Base-by-base conservation (phyloP, 2,888 invertebrate species). In the Acleris literana region DNA sequence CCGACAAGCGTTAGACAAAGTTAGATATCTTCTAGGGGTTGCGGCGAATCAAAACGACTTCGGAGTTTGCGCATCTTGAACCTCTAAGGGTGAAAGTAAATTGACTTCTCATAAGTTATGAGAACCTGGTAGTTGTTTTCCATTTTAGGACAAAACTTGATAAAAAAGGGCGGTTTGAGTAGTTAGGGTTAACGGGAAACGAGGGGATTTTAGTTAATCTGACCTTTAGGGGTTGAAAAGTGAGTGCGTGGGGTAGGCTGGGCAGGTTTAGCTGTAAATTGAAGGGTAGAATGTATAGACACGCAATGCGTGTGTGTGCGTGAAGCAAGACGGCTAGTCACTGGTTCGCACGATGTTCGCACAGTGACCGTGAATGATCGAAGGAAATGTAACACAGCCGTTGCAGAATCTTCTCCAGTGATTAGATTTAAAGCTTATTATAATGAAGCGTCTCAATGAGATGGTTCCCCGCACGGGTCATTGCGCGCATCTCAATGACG, bases 71-170 rank as follows among this genome's bases (percentile, higher is more conserved):
- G 87, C 88, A 85, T 64, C 91, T 92, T 90, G 82, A 86, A 80
- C 77, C 74, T 75, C 77, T 85, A 87, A 88, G 92, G 92, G 92
- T 91, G 84, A 85, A 80, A 80, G 80, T 81, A 76, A 74, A 75
- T 73, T 74, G 72, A 85, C 87, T 85, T 72, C 84, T 84, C 60
- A 67, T 57, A 63, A 70, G 65, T 69, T 84, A 87, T 92, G 87
- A 54, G 69, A 74, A 72, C 92, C 92, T 91, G 87, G 91, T 92
- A 90, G 77, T 85, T 90, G 92, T 91, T 92, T 92, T 92, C 91
- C 92, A 92, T 92, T 92, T 92, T 92, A 92, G 92, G 92, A 92
- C 92, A 92, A 92, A 92, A 92, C 90, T 90, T 82, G 82, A 88
- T 89, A 92, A 92, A 92, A 92, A 92, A 92, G 91, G 92, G 92